These are phyloP conservation scores for Peromyscus maniculatus DNA, from an alignment of 2,113 vertebrate species.

Conservation along the genomic window DNA sequence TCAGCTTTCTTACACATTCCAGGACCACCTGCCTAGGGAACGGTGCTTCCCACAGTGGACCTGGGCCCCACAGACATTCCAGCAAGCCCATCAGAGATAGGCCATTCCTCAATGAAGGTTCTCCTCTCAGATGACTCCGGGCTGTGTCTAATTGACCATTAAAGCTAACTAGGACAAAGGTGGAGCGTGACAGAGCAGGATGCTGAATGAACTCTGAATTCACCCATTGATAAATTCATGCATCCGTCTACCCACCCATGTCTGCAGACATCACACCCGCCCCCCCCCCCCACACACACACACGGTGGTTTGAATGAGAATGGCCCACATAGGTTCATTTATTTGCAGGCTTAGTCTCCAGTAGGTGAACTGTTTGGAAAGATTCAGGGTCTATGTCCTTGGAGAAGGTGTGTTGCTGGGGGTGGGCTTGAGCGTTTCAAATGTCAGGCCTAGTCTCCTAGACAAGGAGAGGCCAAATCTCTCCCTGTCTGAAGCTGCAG, in stretches of 20 bases:
- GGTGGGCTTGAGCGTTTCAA: neutral
- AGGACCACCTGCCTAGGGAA: neutral
- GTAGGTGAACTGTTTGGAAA: neutral
- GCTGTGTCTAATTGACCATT: neutral
- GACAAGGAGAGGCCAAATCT: neutral
- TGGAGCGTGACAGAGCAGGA: neutral
- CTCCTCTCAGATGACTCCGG: neutral
- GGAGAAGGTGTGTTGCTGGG: neutral
- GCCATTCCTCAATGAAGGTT: neutral
- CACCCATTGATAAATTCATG: neutral
- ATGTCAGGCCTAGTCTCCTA: neutral
- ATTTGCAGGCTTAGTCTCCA: neutral
- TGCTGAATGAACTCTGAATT: neutral
- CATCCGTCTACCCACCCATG: neutral
- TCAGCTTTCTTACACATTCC: neutral
- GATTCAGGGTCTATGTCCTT: neutral
- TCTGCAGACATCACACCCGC: neutral
- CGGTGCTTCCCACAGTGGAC: neutral
- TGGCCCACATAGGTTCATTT: too few relatives aligned
- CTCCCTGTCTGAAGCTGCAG: neutral
- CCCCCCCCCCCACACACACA: neutral
- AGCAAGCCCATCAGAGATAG: neutral
- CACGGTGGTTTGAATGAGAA: neutral
- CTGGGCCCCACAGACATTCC: too few relatives aligned
- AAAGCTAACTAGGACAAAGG: neutral